Evolutionary conservation across 2,797 vertebrate genomes (phyloP), one percentile per base, ranked within the genome.

Genomic region (Sparidentex hasta): DNA sequence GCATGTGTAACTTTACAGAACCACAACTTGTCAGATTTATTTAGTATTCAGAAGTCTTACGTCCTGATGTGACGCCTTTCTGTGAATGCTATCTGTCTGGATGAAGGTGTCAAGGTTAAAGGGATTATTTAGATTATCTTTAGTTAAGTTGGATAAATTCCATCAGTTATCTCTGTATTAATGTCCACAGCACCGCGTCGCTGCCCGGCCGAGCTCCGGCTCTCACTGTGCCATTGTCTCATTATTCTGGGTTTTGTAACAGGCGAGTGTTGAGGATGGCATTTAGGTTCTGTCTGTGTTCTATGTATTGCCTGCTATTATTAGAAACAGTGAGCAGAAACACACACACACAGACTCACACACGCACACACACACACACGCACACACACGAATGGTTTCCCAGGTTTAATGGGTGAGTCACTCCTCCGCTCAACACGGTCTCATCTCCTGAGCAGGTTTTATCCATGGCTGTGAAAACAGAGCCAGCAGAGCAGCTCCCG

Each of bases 291-390:
- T 68, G 81, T 87, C 85, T 90, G 76, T 82, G 86, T 74, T 88
- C 86, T 92, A 87, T 94, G 90, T 93, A 90, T 92, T 88, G 84
- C 85, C 76, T 67, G 87, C 93, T 94, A 93, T 94, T 93, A 90
- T 91, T 94, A 93, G 93, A 71, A 74, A 44, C 75, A 4, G 70
- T 65, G 71, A 76, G 64, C 59, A 80, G 68, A 68, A 70, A 41
- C 64, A 50, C 33, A 59, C 48, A 75, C 67, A 54, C 62, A 57
- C 61, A 64, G 2, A 27, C 27, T 3, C 27, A 27, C 27, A 27
- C 27, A 27, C 72, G 43, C 77, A 61, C 70, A 67, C 75, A 72
- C 78, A 44, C 71, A 44, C 68, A 62, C 75, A 59, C 50, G 65
- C 41, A 71, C 25, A 48, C 66, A 57, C 38, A 25, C 57, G 71